Evolutionary conservation across 2,888 invertebrate genomes (phyloP).

Genomic region (Plebejus anna): DNA sequence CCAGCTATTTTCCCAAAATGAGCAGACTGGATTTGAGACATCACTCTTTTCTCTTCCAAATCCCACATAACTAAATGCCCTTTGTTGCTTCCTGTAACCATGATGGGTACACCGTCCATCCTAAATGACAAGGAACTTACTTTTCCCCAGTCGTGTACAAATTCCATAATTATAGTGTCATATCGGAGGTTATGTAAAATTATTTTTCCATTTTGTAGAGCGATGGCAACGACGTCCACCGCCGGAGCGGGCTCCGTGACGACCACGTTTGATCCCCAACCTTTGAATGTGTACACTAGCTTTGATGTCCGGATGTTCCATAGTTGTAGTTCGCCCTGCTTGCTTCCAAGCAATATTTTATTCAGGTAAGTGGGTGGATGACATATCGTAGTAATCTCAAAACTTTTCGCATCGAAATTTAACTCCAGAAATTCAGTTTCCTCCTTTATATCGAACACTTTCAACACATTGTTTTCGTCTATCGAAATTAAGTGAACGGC

Average conservation of each 20-base stretch:
- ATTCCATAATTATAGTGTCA: constrained; percentile 90
- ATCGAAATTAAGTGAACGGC: constrained; percentile 92
- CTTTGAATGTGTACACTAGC: constrained; percentile 87
- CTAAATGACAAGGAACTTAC: constrained; percentile 92
- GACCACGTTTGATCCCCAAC: constrained; percentile 86
- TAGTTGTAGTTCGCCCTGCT: constrained; percentile 90
- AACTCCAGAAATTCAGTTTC: constrained; percentile 85
- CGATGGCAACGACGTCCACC: constrained; percentile 93
- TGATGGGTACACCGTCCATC: constrained; percentile 90
- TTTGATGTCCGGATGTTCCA: constrained; percentile 93
- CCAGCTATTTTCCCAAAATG: constrained; percentile 89
- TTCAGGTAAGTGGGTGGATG: constrained; percentile 98
- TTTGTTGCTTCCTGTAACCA: constrained; percentile 89
- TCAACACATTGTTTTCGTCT: constrained; percentile 87
- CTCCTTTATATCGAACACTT: constrained; percentile 91
- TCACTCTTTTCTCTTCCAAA: constrained; percentile 88
- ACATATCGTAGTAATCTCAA: constrained; percentile 88
- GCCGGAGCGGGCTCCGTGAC: constrained; percentile 94
- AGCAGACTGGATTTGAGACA: constrained; percentile 89
- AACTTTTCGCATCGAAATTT: constrained; percentile 83
- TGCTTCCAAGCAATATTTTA: constrained; percentile 93
- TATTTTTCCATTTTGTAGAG: constrained; percentile 89
- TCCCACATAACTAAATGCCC: constrained; percentile 98
- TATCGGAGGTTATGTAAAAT: constrained; percentile 92
- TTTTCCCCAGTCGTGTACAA: constrained; percentile 95